phyloP scores from a whole-genome alignment of 1,140 invertebrate species.

The Eriosoma lanigerum region DNA sequence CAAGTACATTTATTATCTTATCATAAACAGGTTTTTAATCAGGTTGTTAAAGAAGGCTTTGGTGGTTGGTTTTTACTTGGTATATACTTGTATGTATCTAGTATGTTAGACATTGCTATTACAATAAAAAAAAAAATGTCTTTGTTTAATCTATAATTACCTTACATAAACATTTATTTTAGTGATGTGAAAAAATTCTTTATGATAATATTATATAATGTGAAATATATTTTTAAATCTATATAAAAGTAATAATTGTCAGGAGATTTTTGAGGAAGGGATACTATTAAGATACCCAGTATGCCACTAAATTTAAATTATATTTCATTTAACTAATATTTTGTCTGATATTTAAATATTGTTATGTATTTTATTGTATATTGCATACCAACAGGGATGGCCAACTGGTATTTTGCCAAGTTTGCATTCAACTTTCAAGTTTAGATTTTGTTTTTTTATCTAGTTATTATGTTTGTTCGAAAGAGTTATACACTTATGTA shows the following conservation, averaged over 20 bases:
- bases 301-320: too few relatives aligned
- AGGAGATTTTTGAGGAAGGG: too few relatives aligned
- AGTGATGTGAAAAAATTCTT: too few relatives aligned
- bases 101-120: not conserved
- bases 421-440: not conserved
- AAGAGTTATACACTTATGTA: too few relatives aligned
- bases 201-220: too few relatives aligned
- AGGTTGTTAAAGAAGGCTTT: constrained; percentile 10
- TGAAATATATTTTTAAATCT: too few relatives aligned
- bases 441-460: not conserved
- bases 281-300: too few relatives aligned
- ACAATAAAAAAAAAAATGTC: not conserved
- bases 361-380: too few relatives aligned
- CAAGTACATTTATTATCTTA: constrained; percentile 41
- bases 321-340: not conserved
- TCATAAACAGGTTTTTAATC: not conserved
- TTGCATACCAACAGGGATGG: not conserved
- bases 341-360: not conserved
- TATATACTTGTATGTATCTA: not conserved
- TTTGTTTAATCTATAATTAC: too few relatives aligned
- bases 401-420: not conserved
- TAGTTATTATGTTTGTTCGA: too few relatives aligned
- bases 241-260: too few relatives aligned
- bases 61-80: not conserved
- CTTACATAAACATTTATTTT: too few relatives aligned